Percentiles rank a stretch among this genome's conserved stretches.
phyloP scores from a whole-genome alignment of 1,140 invertebrate genomes.

The Parapsyche elsis region DNA sequence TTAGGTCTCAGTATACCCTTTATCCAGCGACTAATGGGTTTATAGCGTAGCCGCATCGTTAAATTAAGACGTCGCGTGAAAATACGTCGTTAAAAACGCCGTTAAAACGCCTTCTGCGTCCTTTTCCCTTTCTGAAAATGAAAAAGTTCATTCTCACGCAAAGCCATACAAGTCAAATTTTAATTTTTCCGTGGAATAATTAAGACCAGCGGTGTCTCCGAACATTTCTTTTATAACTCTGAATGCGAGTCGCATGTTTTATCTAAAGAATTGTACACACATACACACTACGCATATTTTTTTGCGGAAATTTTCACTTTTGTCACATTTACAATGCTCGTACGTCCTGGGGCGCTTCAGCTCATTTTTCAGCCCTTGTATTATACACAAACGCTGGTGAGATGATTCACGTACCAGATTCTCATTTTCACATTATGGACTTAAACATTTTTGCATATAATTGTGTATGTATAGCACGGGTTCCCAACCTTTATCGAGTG shows the following conservation, averaged over 20 bases:
- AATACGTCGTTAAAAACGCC: conserved; percentile 3
- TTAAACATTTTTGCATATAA: background rate
- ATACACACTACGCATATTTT: too few relatives aligned
- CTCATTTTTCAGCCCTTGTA: background rate
- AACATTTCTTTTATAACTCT: too few relatives aligned
- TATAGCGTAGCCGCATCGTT: background rate
- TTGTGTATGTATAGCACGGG: too few relatives aligned
- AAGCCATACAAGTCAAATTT: background rate
- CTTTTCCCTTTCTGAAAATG: background rate
- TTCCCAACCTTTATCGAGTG: too few relatives aligned
- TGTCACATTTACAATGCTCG: conserved; percentile 2
- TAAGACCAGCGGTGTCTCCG: too few relatives aligned
- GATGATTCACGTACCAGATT: conserved; percentile 18
- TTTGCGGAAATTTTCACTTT: conserved; percentile 12
- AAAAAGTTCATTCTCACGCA: background rate
- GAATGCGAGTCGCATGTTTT: too few relatives aligned
- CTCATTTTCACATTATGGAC: background rate
- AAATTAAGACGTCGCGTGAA: conserved; percentile 22
- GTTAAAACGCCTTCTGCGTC: background rate
- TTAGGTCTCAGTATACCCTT: too few relatives aligned
- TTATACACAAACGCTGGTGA: background rate
- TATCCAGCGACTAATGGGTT: background rate
- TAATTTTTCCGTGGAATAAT: too few relatives aligned
- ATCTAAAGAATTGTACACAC: too few relatives aligned
- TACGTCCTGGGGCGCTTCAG: background rate